Evolutionary conservation across 2,797 vertebrate species (phyloP).

Genomic region (Hybognathus amarus): DNA sequence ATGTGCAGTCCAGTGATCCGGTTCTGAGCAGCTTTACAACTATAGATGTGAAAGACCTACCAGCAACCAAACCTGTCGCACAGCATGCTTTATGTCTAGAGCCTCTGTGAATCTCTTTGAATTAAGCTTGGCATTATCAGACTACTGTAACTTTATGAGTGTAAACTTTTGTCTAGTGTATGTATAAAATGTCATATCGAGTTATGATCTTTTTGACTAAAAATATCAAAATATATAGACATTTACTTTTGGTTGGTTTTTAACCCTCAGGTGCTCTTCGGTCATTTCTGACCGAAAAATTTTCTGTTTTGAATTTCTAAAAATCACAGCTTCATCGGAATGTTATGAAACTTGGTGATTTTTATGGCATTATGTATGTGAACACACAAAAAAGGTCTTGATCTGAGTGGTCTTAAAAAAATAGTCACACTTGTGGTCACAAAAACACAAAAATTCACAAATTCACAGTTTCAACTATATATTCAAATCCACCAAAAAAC

Average conservation of each 20-base stretch:
- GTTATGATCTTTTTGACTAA: not conserved
- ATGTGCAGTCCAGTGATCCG: not conserved
- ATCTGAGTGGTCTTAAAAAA: no score
- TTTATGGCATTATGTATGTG: no score
- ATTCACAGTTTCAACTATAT: no score
- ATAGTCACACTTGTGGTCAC: no score
- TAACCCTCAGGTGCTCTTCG: no score
- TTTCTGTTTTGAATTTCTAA: no score
- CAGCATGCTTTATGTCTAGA: constrained; percentile 6
- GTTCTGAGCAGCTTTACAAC: not conserved
- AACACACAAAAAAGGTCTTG: no score
- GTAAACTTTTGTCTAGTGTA: not conserved
- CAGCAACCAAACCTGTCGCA: not conserved
- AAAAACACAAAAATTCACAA: no score
- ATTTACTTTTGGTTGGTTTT: not conserved
- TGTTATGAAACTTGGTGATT: no score
- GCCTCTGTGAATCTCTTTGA: not conserved
- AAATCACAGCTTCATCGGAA: no score
- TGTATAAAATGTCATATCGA: not conserved
- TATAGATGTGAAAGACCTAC: not conserved
- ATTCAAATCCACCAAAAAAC: no score
- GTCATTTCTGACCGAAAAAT: no score
- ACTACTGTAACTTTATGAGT: not conserved
- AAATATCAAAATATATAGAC: not conserved
- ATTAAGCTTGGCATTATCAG: not conserved